Evolutionary conservation across 2,888 invertebrate genomes (phyloP), one percentile per base, ranked within the genome.

Genomic region (Dolomedes plantarius): DNA sequence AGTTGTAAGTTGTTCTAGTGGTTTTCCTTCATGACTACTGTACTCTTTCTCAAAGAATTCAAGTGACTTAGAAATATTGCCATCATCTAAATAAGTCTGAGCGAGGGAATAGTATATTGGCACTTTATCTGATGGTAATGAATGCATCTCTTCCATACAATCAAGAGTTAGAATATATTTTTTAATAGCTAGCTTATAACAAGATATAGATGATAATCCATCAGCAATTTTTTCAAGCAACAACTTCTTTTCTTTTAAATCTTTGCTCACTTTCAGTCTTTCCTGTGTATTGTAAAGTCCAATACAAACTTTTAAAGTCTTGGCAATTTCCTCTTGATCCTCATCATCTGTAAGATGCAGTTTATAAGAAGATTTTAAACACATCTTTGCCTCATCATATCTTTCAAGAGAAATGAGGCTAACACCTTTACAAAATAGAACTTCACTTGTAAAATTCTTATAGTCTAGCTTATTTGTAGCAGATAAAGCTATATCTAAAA

Each of bases 81-180:
- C n/a, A n/a, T n/a, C n/a, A n/a, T n/a, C n/a, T n/a, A n/a, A n/a
- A 91, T 95, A 96, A 0, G 97, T 97, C 92, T 95, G 95, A 79
- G 95, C 96, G 77, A 97, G 92, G 77, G 96, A 96, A 90, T 91
- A 93, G 93, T 91, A 95, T 92, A 89, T 94, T 2, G 92, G 91
- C 36, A 92, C 91, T 76, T 93, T 91, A 0, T 92, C 92, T 88
- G 93, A 93, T 6, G 86, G 88, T 3, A 89, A 65, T n/a, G n/a
- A n/a, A n/a, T n/a, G n/a, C n/a, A n/a, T n/a, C n/a, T n/a, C n/a
- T n/a, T n/a, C n/a, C n/a, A n/a, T n/a, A n/a, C n/a, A n/a, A n/a
- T n/a, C n/a, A n/a, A n/a, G n/a, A n/a, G n/a, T n/a, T n/a, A n/a
- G n/a, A n/a, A n/a, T n/a, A n/a, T n/a, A n/a, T n/a, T n/a, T n/a